Base-by-base conservation (phyloP, 2,888 invertebrate genomes). In the Drosophila meridionalis region DNA sequence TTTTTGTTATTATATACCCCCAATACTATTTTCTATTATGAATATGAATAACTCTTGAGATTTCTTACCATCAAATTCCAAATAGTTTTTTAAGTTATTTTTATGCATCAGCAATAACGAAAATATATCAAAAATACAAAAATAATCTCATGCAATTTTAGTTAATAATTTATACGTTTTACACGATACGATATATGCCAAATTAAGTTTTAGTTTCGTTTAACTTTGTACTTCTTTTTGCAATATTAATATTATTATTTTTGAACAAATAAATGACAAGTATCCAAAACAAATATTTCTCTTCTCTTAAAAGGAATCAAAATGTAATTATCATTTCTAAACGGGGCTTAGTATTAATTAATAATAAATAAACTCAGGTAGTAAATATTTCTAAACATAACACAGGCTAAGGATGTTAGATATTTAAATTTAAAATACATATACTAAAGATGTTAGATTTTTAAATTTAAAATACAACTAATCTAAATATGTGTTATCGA, bases 141-240 rank as follows among this genome's bases (percentile, higher is more conserved):
- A 34, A 78, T 56, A 83, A 84, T 84, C 87, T 87, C 87, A 89
- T 83, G 76, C 82, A 84, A 82, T 87, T 70, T 83, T 87, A 84
- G 79, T 59, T 69, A 76, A 28, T 87, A 84, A 74, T 71, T 81
- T 73, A 82, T 73, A 43, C 68, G 45, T 65, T 68, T 69, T 56
- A 43, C 36, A 57, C 30, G 20, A 57, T 42, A 56, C 9, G 32
- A 56, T 38, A 59, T 57, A 83, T 62, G 65, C 59, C 69, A 76
- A 73, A 71, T 84, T 85, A 85, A 82, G 85, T 77, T 77, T 70
- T 84, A 84, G 65, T 69, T 61, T 48, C 58, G 58, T 74, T 79
- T 48, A 69, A 64, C 62, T 82, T 82, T 81, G 76, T 72, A 83
- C 82, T 76, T 72, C 48, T 57, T 76, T 89, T 72, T 89, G 84